Conservation (phyloP, 2,113 vertebrate species). For the Hymenochirus boettgeri region DNA sequence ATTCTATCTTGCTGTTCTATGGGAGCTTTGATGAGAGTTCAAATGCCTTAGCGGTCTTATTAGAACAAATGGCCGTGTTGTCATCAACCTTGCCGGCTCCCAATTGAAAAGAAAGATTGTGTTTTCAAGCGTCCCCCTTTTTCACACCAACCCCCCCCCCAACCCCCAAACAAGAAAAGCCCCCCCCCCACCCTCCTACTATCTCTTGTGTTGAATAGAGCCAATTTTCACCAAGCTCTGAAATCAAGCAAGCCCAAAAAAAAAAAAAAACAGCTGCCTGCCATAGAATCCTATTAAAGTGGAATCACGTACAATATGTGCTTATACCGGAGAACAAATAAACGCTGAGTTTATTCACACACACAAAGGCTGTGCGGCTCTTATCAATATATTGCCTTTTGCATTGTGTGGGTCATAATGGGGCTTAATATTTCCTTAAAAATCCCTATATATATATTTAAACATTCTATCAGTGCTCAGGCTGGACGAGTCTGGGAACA, state of each 20-base stretch:
- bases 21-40: constrained; percentile 97
- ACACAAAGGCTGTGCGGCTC: constrained; percentile 83
- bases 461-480: constrained; percentile 73
- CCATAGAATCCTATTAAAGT: constrained; percentile 91
- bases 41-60: constrained; percentile 99
- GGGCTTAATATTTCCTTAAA: constrained; percentile 78
- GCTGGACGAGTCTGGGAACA: too few relatives aligned
- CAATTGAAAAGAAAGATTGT: constrained; percentile 99
- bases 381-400: constrained; percentile 84
- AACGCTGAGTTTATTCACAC: constrained; percentile 91
- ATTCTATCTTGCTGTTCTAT: constrained; percentile 90
- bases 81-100: constrained; percentile 98
- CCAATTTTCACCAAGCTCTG: constrained; percentile 99
- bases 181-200: constrained; percentile 62
- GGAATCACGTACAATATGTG: constrained; percentile 96
- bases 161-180: too few relatives aligned
- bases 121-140: constrained; percentile 79
- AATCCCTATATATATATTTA: constrained; percentile 71
- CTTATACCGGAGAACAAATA: constrained; percentile 88
- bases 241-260: constrained; percentile 99
- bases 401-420: constrained; percentile 80
- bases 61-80: constrained; percentile 99
- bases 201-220: constrained; percentile 96
- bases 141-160: constrained; percentile 61
- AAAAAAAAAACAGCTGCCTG: constrained; percentile 99